Base-by-base conservation (phyloP, 2,113 vertebrate species). In the Thunnus thynnus region DNA sequence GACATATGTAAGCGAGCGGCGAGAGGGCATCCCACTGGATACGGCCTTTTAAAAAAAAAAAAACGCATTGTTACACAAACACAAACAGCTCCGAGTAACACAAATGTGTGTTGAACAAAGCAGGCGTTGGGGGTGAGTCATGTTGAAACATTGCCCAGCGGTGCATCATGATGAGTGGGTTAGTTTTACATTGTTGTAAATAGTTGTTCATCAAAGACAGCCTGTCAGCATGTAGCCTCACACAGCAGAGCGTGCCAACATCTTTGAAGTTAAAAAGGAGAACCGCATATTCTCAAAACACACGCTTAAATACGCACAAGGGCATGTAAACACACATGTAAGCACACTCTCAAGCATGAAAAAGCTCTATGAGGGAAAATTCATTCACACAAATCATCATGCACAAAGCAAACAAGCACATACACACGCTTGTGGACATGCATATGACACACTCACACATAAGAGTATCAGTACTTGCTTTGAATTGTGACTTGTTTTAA, bases 101-200 rank as follows among this genome's bases (percentile, higher is more conserved):
- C 36, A 78, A 85, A 77, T 60, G 51, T 70, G 30, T 20, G 50
- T 5, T 13, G 72, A 89, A 89, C 67, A 86, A 86, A 89, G 79
- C 78, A 25, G 78, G 46, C 18, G n/a, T 47, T 13, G 32, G 32
- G 17, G 36, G 68, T 86, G 89, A 87, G 80, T 92, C 88, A 83
- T 60, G 80, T 52, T 68, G 79, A 89, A 87, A 85, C 48, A 32
- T 25, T 7, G 83, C 85, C 76, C 85, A 51, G 87, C 71, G 44
- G 72, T 44, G 61, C 86, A 79, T 88, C 84, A 1, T 58, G 91
- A 90, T 83, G 85, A 86, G 82, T 56, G 36, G 68, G 63, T 81
- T 83, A 41, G 76, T 92, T 93, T 92, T 89, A 92, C 88, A 79
- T 90, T 79, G 86, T 84, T 91, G 91, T 93, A 89, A 94, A 93